Evolutionary conservation across 2,113 vertebrate species (phyloP).

Genomic region (Xenopus tropicalis): UCB_Xtro_10.0 CM004451.2:6881501-6882000

Average conservation of each 20-base stretch:
- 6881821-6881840: constrained; percentile 74
- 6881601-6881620: constrained; percentile 64
- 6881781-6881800: constrained; percentile 39
- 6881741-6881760: constrained; percentile 39
- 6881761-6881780: not conserved
- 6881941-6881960: constrained; percentile 12
- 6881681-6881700: constrained; percentile 63
- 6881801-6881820: constrained; percentile 63
- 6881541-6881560: constrained; percentile 67
- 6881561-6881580: constrained; percentile 72
- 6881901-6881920: constrained; percentile 32
- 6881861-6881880: constrained; percentile 52
- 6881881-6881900: not conserved
- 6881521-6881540: constrained; percentile 60
- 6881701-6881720: constrained; percentile 67
- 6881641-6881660: constrained; percentile 61
- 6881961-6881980: not conserved
- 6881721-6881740: constrained; percentile 60
- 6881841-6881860: constrained; percentile 70
- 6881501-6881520: constrained; percentile 64
- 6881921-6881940: constrained; percentile 10
- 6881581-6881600: constrained; percentile 70
- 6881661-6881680: constrained; percentile 69
- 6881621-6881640: constrained; percentile 53
- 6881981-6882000: constrained; percentile 51